Conservation (phyloP, 2,797 vertebrate species). For the Darevskia nairensis region DNA sequence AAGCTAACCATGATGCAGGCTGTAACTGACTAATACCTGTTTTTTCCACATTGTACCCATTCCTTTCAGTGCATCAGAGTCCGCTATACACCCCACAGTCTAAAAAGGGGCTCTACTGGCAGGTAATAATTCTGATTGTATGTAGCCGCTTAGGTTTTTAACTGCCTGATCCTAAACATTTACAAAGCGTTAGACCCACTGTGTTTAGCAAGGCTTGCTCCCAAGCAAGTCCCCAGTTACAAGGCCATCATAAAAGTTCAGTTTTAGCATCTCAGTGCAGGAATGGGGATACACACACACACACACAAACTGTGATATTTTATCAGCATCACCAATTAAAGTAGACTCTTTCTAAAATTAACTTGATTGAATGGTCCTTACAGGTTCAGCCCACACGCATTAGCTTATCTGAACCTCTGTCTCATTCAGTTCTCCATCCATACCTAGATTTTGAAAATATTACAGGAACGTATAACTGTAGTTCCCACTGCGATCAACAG, state of each 20-base stretch:
- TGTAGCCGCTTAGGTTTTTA: background rate
- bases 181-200: background rate
- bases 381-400: background rate
- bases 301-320: background rate
- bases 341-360: no score
- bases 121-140: background rate
- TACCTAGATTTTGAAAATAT: background rate
- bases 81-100: background rate
- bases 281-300: background rate
- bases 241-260: background rate
- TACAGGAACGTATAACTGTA: background rate
- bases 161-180: background rate
- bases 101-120: conserved; percentile 16
- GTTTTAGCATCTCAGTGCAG: background rate
- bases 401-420: background rate
- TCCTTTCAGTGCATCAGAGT: background rate
- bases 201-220: background rate
- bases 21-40: background rate
- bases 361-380: background rate
- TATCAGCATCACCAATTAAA: background rate
- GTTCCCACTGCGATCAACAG: background rate
- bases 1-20: background rate
- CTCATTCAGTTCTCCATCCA: background rate
- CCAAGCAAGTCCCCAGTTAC: background rate
- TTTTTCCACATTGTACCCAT: background rate